Percentiles rank a stretch among this genome's conserved stretches.
Conservation (phyloP, 2,888 invertebrate species). For the Nycteola revayana region DNA sequence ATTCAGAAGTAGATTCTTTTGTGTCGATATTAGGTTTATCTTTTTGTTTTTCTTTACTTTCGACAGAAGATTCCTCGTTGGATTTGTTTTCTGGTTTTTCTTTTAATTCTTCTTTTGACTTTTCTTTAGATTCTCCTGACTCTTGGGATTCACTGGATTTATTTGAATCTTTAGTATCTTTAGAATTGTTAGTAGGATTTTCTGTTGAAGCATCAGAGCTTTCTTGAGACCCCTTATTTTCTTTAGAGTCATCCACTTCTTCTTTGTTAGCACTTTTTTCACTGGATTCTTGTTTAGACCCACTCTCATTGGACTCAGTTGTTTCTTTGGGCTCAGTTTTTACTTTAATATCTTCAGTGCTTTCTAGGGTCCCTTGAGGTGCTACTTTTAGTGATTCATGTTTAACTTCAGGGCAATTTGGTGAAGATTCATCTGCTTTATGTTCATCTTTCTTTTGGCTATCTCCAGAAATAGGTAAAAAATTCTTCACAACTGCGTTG, state of each 20-base stretch:
- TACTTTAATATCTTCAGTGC: background rate
- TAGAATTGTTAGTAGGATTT: too few species aligned
- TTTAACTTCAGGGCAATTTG: slow-evolving; percentile 47
- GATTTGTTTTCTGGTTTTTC: slow-evolving; percentile 4
- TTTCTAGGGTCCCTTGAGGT: slow-evolving; percentile 5
- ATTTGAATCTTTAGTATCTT: background rate
- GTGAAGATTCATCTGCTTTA: slow-evolving; percentile 15
- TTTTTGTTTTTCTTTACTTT: slow-evolving; percentile 1
- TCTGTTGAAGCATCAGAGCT: too few species aligned
- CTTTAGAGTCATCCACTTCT: background rate
- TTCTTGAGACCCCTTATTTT: too few species aligned
- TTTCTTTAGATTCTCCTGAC: slow-evolving; percentile 8
- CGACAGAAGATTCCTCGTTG: slow-evolving; percentile 1
- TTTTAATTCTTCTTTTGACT: slow-evolving; percentile 11
- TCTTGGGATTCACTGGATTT: background rate
- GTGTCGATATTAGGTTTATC: slow-evolving; percentile 5
- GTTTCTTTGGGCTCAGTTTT: slow-evolving; percentile 2
- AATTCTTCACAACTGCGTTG: slow-evolving; percentile 66
- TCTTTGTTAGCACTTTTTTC: too few species aligned
- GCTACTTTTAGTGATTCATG: slow-evolving; percentile 45
- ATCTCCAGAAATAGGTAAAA: slow-evolving; percentile 41
- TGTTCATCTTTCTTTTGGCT: slow-evolving; percentile 19
- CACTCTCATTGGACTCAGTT: too few species aligned
- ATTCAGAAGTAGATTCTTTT: background rate
- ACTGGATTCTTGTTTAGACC: slow-evolving; percentile 1